Base-by-base conservation (phyloP, 2,113 vertebrate genomes). In the Onychostoma macrolepis region DNA sequence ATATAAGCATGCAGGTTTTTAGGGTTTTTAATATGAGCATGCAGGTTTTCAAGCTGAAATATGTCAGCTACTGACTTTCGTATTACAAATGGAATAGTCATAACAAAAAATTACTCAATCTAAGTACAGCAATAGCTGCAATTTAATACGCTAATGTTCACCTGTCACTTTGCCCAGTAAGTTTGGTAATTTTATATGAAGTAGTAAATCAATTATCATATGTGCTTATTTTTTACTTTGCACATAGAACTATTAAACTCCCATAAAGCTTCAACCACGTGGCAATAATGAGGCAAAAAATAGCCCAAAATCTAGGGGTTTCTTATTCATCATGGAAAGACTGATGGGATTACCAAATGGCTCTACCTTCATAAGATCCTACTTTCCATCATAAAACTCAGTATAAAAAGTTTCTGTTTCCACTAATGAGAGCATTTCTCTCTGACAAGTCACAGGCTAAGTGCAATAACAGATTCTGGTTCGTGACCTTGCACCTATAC, bases 341-440 rank as follows among this genome's bases (percentile, higher is more conserved):
- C 38, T 69, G 26, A 69, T 83, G 63, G 19, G 45, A 69, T 71
- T 33, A 33, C 43, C 80, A 53, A 83, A 83, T 48, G 45, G 19
- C 11, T 61, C 56, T 71, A 48, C 43, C 80, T 81, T 81, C 58
- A 7, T n/a, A 33, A 24, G 80, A 83, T 50, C 65, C 28, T 69
- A 45, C 61, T 71, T 83, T 83, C 63, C 80, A 83, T 83, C 80
- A 69, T 83, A 33, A 83, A 83, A 71, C n/a, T 33, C 61, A 21
- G 1, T 67, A 48, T 83, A 69, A 67, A 77, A 81, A 17, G 53
- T 41, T 63, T n/a, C 76, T 78, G 76, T 78, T 78, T 78, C 76
- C 76, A 53, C 76, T 33, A 43, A 81, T 81, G 36, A 17, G 24
- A 41, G 9, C 36, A 63, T 41, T 63, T 65, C 6, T 83, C 10